Base-by-base conservation (phyloP, 2,113 vertebrate species). In the Hippocampus comes region DNA sequence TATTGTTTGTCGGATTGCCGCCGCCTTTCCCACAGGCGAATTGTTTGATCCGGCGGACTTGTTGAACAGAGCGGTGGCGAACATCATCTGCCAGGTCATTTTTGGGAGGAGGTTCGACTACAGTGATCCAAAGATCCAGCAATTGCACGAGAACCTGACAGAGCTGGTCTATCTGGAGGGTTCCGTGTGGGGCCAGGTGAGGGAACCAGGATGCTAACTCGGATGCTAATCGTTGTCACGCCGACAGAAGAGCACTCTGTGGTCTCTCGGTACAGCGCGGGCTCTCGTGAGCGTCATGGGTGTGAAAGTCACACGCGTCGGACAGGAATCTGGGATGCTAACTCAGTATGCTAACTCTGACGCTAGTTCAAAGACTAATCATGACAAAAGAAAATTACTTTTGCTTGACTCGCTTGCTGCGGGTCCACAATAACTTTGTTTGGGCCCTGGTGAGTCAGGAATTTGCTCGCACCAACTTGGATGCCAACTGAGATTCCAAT, bases 81-180 rank as follows among this genome's bases (percentile, higher is more conserved):
- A 95, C 81, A 93, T 96, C 71, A 95, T 96, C 79, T 95, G 93
- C 66, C 94, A 93, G 65, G 84, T 96, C 71, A 91, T 93, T 75
- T 95, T 96, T 79, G 95, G 95, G 63, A 90, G 82, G 48, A 90
- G 93, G 43, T 96, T 95, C 2, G 92, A 95, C 41, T 94, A 96
- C 78, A 69, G 83, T 3, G 93, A 96, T 80, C 71, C 41, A 53
- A 46, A 69, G 60, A 94, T 96, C 84, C 94, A 93, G 87, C 89
- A 85, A 25, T 76, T 96, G 77, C 90, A 95, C 79, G 88, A 72
- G 66, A 81, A 89, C 0, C 74, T 96, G 71, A 92, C 92, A 55
- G 91, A 94, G 46, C 80, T 82, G 0, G 68, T 83, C 2, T 77
- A 77, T 67, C 78, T 94, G 73, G 87, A 94, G 0, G 81, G 90